Evolutionary conservation across 2,113 vertebrate genomes (phyloP).

Genomic region (Crotalus helleri): DNA sequence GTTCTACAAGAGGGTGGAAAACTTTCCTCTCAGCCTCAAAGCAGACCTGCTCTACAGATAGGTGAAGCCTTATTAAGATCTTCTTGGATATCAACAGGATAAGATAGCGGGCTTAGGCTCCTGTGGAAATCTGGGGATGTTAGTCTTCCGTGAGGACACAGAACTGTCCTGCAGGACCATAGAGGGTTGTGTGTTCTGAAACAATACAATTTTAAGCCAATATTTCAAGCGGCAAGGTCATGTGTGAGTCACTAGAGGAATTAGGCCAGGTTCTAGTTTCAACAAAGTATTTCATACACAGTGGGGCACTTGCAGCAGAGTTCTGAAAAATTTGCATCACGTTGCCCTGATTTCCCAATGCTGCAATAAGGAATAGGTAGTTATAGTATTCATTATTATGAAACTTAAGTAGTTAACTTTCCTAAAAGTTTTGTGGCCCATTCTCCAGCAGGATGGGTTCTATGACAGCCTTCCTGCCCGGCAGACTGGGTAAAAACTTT

Average conservation of each 20-base stretch:
- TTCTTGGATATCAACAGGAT: background rate
- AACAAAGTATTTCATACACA: background rate
- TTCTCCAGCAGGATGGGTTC: background rate
- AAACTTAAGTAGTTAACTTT: background rate
- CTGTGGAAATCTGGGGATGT: background rate
- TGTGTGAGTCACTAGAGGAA: background rate
- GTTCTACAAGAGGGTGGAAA: background rate
- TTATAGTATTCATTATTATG: background rate
- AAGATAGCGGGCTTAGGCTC: background rate
- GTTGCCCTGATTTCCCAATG: background rate
- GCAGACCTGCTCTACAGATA: background rate
- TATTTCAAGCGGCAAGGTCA: background rate
- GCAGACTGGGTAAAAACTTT: too few species aligned
- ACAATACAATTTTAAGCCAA: background rate
- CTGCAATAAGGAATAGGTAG: background rate
- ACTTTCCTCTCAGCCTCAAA: background rate
- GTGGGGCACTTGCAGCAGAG: background rate
- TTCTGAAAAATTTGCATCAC: background rate
- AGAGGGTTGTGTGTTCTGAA: background rate
- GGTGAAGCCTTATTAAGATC: background rate
- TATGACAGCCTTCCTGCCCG: too few species aligned
- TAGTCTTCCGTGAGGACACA: background rate
- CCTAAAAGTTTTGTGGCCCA: background rate
- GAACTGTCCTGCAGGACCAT: background rate
- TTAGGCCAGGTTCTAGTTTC: background rate